phyloP scores from a whole-genome alignment of 2,888 invertebrate species.

The Rhingia campestris region DNA sequence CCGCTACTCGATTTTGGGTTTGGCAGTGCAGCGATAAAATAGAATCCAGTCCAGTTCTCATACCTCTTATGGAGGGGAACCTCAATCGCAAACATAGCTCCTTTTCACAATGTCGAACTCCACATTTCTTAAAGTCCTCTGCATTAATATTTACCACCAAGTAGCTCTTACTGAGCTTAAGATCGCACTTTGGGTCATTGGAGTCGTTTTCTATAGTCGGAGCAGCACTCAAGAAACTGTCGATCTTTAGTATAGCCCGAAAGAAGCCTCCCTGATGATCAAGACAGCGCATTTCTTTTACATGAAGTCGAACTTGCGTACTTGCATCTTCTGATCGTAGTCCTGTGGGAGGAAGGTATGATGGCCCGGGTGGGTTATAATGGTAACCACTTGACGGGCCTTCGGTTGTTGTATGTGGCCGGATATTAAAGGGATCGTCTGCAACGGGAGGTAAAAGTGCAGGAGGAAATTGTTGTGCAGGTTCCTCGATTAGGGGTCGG shows the following conservation, averaged over 20 bases:
- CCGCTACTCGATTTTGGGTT: constrained; percentile 84
- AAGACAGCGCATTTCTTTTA: constrained; percentile 81
- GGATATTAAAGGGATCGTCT: constrained; percentile 12
- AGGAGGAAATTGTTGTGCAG: constrained; percentile 36
- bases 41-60: constrained; percentile 84
- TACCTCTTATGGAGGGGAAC: constrained; percentile 84
- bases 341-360: constrained; percentile 50
- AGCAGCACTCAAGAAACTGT: constrained; percentile 79
- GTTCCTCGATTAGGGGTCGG: constrained; percentile 42
- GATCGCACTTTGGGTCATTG: constrained; percentile 78
- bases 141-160: constrained; percentile 83
- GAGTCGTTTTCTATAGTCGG: constrained; percentile 82
- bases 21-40: constrained; percentile 84
- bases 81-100: constrained; percentile 84
- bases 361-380: constrained; percentile 64
- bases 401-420: constrained; percentile 19
- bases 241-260: constrained; percentile 81
- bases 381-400: constrained; percentile 41
- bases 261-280: constrained; percentile 79
- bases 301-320: constrained; percentile 77
- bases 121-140: constrained; percentile 84
- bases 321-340: constrained; percentile 39
- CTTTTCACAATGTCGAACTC: constrained; percentile 83
- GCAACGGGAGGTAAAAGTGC: constrained; percentile 43
- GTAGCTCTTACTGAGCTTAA: constrained; percentile 79